A percentile compares a stretch with the other conserved stretches of the same genome.
These are phyloP conservation scores for Ridgeia piscesae DNA, from an alignment of 1,140 invertebrate species.

Conservation along the genomic window DNA sequence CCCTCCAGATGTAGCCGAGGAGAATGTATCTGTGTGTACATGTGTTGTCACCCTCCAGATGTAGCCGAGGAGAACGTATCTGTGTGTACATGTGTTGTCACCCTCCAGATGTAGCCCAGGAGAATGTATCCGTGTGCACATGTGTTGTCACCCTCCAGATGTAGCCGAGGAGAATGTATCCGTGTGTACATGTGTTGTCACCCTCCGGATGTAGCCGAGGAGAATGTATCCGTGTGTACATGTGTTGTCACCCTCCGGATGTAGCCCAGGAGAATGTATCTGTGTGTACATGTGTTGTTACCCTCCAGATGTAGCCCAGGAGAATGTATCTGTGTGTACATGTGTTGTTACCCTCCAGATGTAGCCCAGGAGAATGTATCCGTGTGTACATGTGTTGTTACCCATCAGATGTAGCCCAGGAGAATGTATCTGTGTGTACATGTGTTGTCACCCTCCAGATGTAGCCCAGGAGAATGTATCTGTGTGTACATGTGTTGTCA, in stretches of 20 bases:
- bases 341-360: slow-evolving; percentile 32
- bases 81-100: too few species aligned
- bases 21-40: background rate
- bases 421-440: background rate
- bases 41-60: slow-evolving; percentile 32
- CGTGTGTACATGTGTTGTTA: background rate
- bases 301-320: slow-evolving; percentile 35
- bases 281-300: background rate
- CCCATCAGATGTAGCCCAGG: slow-evolving; percentile 35
- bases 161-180: slow-evolving; percentile 15
- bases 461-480: slow-evolving; percentile 15
- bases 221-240: background rate
- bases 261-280: slow-evolving; percentile 15
- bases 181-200: background rate
- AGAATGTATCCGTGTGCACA: background rate
- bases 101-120: background rate
- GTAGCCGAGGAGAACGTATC: slow-evolving; percentile 70
- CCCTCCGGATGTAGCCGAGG: slow-evolving; percentile 35
- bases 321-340: background rate
- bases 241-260: slow-evolving; percentile 31
- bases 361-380: slow-evolving; percentile 15
- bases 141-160: slow-evolving; percentile 32
- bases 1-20: slow-evolving; percentile 35
- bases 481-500: background rate
- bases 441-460: slow-evolving; percentile 32